Percentiles rank a stretch among this genome's conserved stretches.
These are phyloP conservation scores for Xerus rutilus DNA, from an alignment of 2,797 vertebrate genomes.

Conservation along the genomic window DNA sequence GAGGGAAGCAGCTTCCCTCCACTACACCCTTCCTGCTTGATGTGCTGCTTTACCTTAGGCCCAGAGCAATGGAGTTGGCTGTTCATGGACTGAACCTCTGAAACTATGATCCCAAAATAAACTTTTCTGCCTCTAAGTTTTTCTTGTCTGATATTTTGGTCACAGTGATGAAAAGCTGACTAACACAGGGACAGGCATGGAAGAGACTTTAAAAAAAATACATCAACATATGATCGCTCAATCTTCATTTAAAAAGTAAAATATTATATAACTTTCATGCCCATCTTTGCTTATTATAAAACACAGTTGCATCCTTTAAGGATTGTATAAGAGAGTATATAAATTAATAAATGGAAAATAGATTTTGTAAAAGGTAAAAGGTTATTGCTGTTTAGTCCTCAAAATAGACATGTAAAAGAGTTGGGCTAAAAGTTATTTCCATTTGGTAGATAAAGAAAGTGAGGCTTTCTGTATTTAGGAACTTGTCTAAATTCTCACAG, in stretches of 20 bases:
- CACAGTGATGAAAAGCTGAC: too few species aligned
- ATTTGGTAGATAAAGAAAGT: background rate
- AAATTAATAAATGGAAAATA: slow-evolving; percentile 35
- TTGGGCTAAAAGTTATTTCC: background rate
- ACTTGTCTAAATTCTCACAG: slow-evolving; percentile 20
- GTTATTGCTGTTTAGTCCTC: background rate
- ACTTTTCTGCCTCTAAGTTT: too few species aligned
- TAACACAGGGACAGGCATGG: background rate
- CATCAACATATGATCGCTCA: background rate
- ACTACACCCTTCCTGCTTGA: too few species aligned
- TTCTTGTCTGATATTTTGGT: too few species aligned
- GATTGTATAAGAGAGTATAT: background rate
- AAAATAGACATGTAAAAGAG: background rate
- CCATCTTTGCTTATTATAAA: slow-evolving; percentile 56
- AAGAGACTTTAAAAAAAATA: background rate
- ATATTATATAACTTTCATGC: background rate
- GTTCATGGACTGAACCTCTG: too few species aligned
- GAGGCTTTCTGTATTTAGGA: background rate
- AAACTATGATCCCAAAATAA: too few species aligned
- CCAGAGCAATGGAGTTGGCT: too few species aligned
- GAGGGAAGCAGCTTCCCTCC: too few species aligned
- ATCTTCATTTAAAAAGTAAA: slow-evolving; percentile 30
- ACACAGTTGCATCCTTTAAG: background rate
- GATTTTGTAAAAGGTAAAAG: background rate
- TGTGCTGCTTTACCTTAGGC: too few species aligned